Base-by-base conservation (phyloP, 2,113 vertebrate genomes). In the Myrmecophaga tridactyla region DNA sequence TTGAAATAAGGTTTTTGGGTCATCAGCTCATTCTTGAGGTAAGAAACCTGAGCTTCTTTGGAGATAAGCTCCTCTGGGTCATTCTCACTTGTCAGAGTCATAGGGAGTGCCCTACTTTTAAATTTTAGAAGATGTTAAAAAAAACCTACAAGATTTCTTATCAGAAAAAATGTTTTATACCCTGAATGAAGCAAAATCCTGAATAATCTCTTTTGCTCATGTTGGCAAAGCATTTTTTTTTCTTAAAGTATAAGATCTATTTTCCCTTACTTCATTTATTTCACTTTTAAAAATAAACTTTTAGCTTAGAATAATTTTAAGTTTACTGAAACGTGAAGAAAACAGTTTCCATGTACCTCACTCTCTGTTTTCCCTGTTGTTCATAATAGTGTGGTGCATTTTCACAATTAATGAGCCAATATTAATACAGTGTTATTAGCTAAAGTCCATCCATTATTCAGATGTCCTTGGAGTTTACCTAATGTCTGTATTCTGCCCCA, bases 1-100 rank as follows among this genome's bases (percentile, higher is more conserved):
- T 92, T 94, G 92, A 96, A 97, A 95, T 92, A 97, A 96, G 94
- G 94, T 97, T 96, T 97, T 96, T 81, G 94, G 96, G 94, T 96
- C 90, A 96, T 90, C 34, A 36, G n/a, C 72, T 95, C 69, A 96
- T 85, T 89, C 80, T 94, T 56, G 27, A 83, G 85, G 43, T 39
- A 90, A 86, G 60, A 97, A 95, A 86, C 1, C 18, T 23, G 88
- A 80, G 23, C 63, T 86, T 85, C 58, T 95, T 96, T n/a, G 70
- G 88, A 97, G 77, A 77, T 73, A 80, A 88, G 67, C 34, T 90
- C 90, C 94, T 96, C 25, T 95, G 96, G 86, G 96, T 56, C 73
- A 63, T 83, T 83, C 80, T 53, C 86, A 81, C 85, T 96, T 77
- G 25, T 82, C 86, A 73, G 36, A 85, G 73, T 85, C 67, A 82